A percentile compares a stretch with the other conserved stretches of the same genome.
Evolutionary conservation across 2,797 vertebrate species (phyloP).

Genomic region (Phyllotis vaccarum): DNA sequence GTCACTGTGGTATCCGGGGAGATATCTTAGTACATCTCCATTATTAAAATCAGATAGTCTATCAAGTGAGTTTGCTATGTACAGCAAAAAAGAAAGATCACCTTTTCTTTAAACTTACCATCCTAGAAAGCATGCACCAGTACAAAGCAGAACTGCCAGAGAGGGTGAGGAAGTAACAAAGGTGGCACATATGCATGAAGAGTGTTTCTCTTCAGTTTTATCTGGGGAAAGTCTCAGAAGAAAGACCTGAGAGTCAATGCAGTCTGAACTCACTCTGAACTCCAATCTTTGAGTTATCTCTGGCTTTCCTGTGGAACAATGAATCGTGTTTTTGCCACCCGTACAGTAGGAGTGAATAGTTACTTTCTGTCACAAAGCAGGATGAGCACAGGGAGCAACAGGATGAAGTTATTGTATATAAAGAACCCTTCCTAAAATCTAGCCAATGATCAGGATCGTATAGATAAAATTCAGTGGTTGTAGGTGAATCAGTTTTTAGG

Average conservation of each 20-base stretch:
- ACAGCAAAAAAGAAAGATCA: neutral
- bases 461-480: neutral
- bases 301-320: neutral
- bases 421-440: neutral
- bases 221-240: neutral
- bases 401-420: rapidly evolving
- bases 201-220: neutral
- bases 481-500: neutral
- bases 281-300: neutral
- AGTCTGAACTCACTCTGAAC: neutral
- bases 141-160: neutral
- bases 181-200: rapidly evolving
- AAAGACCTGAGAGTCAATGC: neutral
- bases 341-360: neutral
- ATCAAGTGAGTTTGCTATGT: neutral
- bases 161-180: neutral
- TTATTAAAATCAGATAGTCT: slow-evolving; percentile 31
- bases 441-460: neutral
- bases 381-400: neutral
- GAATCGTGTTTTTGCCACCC: neutral
- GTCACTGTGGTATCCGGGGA: neutral
- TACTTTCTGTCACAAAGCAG: neutral
- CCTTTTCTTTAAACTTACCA: slow-evolving; percentile 8
- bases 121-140: neutral
- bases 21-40: neutral